Evolutionary conservation across 2,113 vertebrate genomes (phyloP), one percentile per base, ranked within the genome.

Genomic region (Bufo gargarizans): DNA sequence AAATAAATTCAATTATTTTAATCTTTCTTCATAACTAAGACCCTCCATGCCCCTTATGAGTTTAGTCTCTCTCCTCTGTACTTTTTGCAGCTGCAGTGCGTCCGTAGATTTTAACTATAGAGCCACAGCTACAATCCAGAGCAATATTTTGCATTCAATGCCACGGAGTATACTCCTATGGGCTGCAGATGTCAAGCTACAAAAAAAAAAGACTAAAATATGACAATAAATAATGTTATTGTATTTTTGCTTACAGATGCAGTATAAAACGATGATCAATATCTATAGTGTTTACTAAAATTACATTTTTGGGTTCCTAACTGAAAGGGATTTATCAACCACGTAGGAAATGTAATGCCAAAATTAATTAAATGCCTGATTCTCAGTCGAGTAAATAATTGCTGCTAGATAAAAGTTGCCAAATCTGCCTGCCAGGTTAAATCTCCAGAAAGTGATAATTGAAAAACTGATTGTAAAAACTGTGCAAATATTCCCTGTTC

Each of bases 401-500:
- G 47, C 72, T 50, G 47, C 47, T 76, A 20, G 47, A 76, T 19
- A 76, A 8, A 19, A 76, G 8, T 50, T 10, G 72, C 72, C 72
- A 50, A 76, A 76, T 76, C 72, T 76, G 17, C 16, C 45, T 50
- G 72, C 45, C 45, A 76, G 72, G 72, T 50, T 76, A 76, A 76
- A 76, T 76, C 72, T 76, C 72, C 72, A 50, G 72, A 76, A 76
- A 76, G 72, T 76, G 72, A 76, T 76, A 76, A 76, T 76, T 76
- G 47, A 76, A 76, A 76, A 50, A 50, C 17, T 20, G 72, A 74
- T 76, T 50, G 17, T 50, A 50, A 76, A 76, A 76, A 11, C 8
- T 72, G 72, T 1, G 14, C 19, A 49, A 19, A 76, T 49, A 49
- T 50, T 76, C 72, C 16, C 33, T 50, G 43, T 74, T 74, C 45